Base-by-base conservation (phyloP, 1,140 invertebrate species). In the Sycophaga agraensis region DNA sequence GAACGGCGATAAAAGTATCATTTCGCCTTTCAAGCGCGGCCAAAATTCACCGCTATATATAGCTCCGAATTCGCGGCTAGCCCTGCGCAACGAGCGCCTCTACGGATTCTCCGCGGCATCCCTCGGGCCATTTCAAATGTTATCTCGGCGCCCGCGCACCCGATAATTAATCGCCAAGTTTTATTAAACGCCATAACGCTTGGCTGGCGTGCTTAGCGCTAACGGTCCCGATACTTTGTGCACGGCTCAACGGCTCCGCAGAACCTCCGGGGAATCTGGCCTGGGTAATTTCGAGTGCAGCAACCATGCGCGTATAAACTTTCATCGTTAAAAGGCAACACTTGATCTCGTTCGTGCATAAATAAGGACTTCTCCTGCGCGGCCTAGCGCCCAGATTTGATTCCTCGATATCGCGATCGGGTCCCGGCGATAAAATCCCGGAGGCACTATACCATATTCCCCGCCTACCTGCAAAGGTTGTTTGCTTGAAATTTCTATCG, bases 321-420 rank as follows among this genome's bases (percentile, higher is more conserved):
- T 42, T 28, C 37, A 43, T 55, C 51, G 51, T 55, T 55, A 55
- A 55, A 43, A 17, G 51, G 51, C 39, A 39, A 37, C 51, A 31
- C 46, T 28, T 34, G 22, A 34, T 49, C 17, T 28, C 19, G n/a
- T n/a, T 2, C 26, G 26, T 1, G 12, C 28, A 56, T 56, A 56
- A 56, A 55, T 34, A 56, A 35, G 45, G 42, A 7, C 8, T 45
- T 28, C 8, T n/a, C n/a, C n/a, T n/a, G n/a, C n/a, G n/a, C n/a
- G n/a, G 37, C 28, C n/a, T 28, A 34, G 26, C 53, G 26, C 8
- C n/a, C n/a, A n/a, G n/a, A n/a, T n/a, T n/a, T 56, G 40, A 45
- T 45, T 43, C n/a, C 28, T 28, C 19, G 40, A 45, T 55, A 21
- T 9, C 7, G n/a, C 42, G 28, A 55, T 55, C 16, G 53, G 34